Evolutionary conservation across 2,888 invertebrate species (phyloP).

Genomic region (Melolontha melolontha): DNA sequence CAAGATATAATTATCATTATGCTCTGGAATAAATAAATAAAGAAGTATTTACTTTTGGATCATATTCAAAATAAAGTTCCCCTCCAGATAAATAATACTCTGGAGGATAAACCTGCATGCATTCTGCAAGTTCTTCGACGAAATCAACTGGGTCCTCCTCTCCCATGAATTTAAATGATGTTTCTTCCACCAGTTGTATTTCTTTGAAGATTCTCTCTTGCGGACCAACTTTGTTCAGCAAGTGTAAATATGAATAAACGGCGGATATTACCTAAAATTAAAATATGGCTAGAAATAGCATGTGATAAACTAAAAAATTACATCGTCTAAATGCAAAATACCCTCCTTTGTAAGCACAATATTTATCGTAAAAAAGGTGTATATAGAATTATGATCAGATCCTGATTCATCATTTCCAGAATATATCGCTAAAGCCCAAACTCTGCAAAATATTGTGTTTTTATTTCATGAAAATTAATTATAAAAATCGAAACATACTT

Average conservation of each 20-base stretch:
- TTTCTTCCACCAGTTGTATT: constrained; percentile 80
- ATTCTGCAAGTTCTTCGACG: constrained; percentile 81
- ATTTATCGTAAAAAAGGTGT: constrained; percentile 79
- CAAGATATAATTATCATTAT: too few species aligned
- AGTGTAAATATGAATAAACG: constrained; percentile 83
- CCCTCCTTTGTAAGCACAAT: constrained; percentile 85
- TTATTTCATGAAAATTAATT: background rate
- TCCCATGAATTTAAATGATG: constrained; percentile 77
- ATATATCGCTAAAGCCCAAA: constrained; percentile 81
- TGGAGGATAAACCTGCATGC: constrained; percentile 85
- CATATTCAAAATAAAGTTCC: constrained; percentile 80
- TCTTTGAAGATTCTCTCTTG: constrained; percentile 77
- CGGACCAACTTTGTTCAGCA: constrained; percentile 74
- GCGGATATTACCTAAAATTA: constrained; percentile 76
- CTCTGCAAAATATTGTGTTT: constrained; percentile 65
- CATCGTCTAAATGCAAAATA: constrained; percentile 75
- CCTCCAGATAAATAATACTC: constrained; percentile 84
- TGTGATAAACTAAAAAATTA: constrained; percentile 51
- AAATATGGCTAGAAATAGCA: constrained; percentile 10
- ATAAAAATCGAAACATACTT: constrained; percentile 67
- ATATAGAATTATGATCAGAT: constrained; percentile 83
- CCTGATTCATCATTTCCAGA: constrained; percentile 81
- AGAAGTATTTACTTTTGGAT: constrained; percentile 70
- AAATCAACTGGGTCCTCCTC: constrained; percentile 80
- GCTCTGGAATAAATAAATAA: too few species aligned